A percentile compares a stretch with the other conserved stretches of the same genome.
Conservation (phyloP, 2,888 invertebrate species). For the Athalia circularis region DNA sequence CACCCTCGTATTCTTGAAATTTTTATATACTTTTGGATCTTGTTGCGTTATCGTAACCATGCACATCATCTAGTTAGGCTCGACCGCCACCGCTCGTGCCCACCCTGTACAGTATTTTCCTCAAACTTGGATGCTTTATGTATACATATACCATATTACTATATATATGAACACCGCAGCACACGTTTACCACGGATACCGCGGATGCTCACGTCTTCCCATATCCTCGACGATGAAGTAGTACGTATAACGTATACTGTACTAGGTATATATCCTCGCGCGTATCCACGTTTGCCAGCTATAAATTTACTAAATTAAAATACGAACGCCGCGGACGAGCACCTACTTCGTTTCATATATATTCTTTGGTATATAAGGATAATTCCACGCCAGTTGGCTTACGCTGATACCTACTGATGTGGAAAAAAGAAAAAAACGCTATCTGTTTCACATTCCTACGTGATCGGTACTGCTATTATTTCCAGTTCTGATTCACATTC, state of each 20-base stretch:
- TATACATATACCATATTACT: background rate
- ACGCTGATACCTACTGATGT: too few relatives aligned
- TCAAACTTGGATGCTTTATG: conserved; percentile 1
- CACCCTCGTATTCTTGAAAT: background rate
- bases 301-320: conserved; percentile 43
- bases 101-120: background rate
- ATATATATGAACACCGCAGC: background rate
- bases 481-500: background rate
- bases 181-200: background rate
- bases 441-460: too few relatives aligned
- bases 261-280: too few relatives aligned
- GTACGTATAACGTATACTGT: background rate
- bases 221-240: background rate
- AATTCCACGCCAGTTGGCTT: too few relatives aligned
- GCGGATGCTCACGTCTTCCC: conserved; percentile 31
- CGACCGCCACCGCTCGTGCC: background rate
- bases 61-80: conserved; percentile 3
- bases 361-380: too few relatives aligned
- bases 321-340: conserved; percentile 9
- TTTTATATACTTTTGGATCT: background rate
- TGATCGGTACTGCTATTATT: background rate
- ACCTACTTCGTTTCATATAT: background rate
- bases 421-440: too few relatives aligned
- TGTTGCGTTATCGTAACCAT: background rate
- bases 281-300: conserved; percentile 22